Percentiles rank a stretch among this genome's conserved stretches.
These are phyloP conservation scores for Sebastes steindachneri DNA, from an alignment of 2,797 vertebrate species.

Conservation along the genomic window DNA sequence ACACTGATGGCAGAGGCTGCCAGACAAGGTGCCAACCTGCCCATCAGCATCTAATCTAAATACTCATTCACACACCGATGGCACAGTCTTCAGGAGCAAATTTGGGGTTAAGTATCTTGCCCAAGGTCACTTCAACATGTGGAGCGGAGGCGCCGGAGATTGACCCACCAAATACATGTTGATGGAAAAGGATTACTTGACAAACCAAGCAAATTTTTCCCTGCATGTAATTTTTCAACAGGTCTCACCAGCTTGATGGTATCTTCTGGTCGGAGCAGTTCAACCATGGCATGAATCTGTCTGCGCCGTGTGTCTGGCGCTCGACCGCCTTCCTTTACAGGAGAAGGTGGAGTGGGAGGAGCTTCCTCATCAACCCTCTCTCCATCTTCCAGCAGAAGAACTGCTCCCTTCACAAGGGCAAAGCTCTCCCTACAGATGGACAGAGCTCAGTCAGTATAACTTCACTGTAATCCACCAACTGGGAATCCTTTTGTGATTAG, in stretches of 20 bases:
- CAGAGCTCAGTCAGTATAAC: neutral
- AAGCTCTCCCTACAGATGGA: slow-evolving; percentile 90
- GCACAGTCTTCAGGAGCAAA: too few species aligned
- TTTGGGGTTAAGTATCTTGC: too few species aligned
- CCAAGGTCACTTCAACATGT: rapidly evolving
- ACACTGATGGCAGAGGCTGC: too few species aligned
- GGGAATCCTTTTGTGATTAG: neutral
- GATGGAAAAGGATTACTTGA: neutral
- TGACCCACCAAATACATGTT: neutral
- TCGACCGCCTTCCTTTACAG: slow-evolving; percentile 29
- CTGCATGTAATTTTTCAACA: neutral
- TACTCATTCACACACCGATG: too few species aligned
- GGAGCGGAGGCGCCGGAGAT: rapidly evolving
- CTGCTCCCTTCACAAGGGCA: slow-evolving; percentile 90
- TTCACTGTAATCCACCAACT: neutral
- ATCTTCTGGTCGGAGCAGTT: slow-evolving; percentile 89
- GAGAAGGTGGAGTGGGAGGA: slow-evolving; percentile 5
- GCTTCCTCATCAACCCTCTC: slow-evolving; percentile 68
- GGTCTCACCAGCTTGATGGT: slow-evolving; percentile 90
- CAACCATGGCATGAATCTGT: slow-evolving; percentile 91
- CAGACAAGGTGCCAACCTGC: too few species aligned
- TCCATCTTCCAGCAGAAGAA: slow-evolving; percentile 87
- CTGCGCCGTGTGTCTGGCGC: slow-evolving; percentile 67
- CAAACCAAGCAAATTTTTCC: neutral
- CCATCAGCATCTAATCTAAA: too few species aligned